Evolutionary conservation across 2,888 invertebrate species (phyloP), one percentile per base, ranked within the genome.

Genomic region (Encarsia formosa): DNA sequence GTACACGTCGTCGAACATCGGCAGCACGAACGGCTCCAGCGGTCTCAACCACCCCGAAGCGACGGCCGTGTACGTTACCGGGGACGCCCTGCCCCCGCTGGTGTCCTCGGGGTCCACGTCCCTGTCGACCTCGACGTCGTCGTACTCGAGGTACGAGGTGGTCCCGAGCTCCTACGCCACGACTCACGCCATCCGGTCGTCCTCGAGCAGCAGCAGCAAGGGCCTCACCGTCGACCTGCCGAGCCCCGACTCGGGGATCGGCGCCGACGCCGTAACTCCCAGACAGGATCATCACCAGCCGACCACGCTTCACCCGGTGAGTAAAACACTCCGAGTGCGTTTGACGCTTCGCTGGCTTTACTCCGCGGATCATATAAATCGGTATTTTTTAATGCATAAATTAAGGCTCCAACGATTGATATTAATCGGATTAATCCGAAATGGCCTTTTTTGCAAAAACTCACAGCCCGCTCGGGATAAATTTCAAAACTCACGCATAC

Each of bases 221-320:
- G 91, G 90, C 37, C 84, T 93, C 63, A 91, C 92, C 45, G 93
- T 93, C 70, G 95, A 95, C 78, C 83, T 96, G 71, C 94, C 95
- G 23, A 93, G 93, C 65, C 93, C 94, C 23, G 96, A 96, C 79
- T 91, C 91, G 71, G 96, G 96, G 60, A 95, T 96, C 70, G 95
- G 95, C 59, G 90, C 92, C 32, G 91, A 93, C 71, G 90, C 92
- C 63, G 91, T 92, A 73, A 93, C 93, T 56, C 92, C 93, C 59
- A 66, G 73, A 58, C 73, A 73, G 58, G 73, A 73, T 57, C 73
- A 73, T 65, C 73, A 73, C 61, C 70, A 71, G 38, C 91, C 91
- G 78, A 87, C 88, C 71, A 85, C 88, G 73, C 84, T 91, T 67
- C 91, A 90, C 79, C 91, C 90, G 88, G 91, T 91, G 79, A 80